phyloP scores from a whole-genome alignment of 2,888 invertebrate species.

The Netelia inedita region DNA sequence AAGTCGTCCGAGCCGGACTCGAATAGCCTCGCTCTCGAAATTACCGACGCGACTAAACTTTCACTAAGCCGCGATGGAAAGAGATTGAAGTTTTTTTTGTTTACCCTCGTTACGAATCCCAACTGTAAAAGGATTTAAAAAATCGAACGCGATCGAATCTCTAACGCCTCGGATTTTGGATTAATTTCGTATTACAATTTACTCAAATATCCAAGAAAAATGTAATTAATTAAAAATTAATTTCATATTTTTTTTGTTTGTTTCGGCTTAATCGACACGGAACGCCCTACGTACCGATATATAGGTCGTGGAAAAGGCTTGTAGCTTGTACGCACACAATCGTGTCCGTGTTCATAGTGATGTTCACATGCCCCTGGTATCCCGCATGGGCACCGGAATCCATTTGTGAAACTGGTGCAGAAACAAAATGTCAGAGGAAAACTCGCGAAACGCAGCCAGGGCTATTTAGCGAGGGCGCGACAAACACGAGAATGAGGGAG shows the following conservation, averaged over 20 bases:
- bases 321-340: slow-evolving; percentile 40
- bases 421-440: slow-evolving; percentile 30
- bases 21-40: no score
- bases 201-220: neutral
- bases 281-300: neutral
- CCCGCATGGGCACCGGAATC: slow-evolving; percentile 31
- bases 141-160: no score
- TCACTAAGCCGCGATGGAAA: no score
- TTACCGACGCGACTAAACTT: no score
- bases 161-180: no score
- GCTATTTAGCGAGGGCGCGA: slow-evolving; percentile 1
- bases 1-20: no score
- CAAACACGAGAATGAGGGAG: neutral
- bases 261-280: neutral
- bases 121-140: no score
- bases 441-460: slow-evolving; percentile 29
- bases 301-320: slow-evolving; percentile 30
- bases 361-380: neutral
- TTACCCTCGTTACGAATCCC: no score
- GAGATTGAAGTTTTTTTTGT: no score
- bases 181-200: no score
- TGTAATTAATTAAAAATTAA: neutral
- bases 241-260: neutral
- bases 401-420: slow-evolving; percentile 38
- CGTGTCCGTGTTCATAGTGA: slow-evolving; percentile 19